Evolutionary conservation across 2,888 invertebrate genomes (phyloP), one percentile per base, ranked within the genome.

Genomic region (Hydropsyche betteni): DNA sequence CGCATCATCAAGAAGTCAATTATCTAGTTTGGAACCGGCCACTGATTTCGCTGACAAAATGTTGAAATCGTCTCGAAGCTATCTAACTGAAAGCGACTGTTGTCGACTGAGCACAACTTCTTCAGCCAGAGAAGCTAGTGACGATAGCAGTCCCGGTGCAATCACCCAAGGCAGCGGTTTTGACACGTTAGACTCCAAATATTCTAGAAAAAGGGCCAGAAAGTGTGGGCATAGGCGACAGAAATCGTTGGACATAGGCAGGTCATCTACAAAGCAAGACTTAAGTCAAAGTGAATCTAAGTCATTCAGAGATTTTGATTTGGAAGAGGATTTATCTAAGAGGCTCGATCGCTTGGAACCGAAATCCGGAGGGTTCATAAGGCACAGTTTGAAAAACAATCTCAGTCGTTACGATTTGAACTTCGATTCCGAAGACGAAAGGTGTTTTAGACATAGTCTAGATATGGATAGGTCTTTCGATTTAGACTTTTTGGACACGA

Each of bases 391-490:
- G 7, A 58, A 78, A 12, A 79, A 79, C 53, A 77, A 75, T 53
- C 75, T 74, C 10, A 79, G 79, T 53, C 78, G 79, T 12, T 79
- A 78, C 53, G 79, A 79, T 68, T 72, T 79, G 50, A 79, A 79
- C 58, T 79, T 79, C 44, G 79, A 79, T 52, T 79, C 79, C 7
- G 79, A 79, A 64, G 79, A 79, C 38, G 79, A 79, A 64, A 70
- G 79, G 16, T 79, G 79, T 58, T 79, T 79, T 70, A 85, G 87
- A 33, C 87, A 87, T 83, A 84, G 84, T 80, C 85, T 87, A 79
- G 87, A 88, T 84, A 84, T 88, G 79, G 88, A 88, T 84, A 85
- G 86, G 76, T 87, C 87, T 81, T 84, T 86, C 81, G 85, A 84
- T 81, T 83, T 84, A 80, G 84, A 84, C 84, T 71, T 80, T 50